Evolutionary conservation across 2,888 invertebrate genomes (phyloP), one percentile per base, ranked within the genome.

Genomic region (Lysandra coridon): DNA sequence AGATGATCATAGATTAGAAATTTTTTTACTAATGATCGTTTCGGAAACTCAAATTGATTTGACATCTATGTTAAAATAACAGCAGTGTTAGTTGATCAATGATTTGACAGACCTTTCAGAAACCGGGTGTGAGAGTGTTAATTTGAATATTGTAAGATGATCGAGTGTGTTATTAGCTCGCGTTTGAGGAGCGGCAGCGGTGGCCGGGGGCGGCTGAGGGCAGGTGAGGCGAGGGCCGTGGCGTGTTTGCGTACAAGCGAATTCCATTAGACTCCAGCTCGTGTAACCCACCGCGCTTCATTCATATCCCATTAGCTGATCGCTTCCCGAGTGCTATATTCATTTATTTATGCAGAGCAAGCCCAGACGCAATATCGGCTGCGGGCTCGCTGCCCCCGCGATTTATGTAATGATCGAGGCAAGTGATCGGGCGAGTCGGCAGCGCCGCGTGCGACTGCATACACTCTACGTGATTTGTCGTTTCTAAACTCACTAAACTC

Each of bases 231-330:
- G 84, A 83, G 87, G 87, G 90, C 88, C 88, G 91, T 87, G 91
- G 91, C 91, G 90, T 94, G 93, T 94, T 94, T 94, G 92, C 94
- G 89, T 92, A 94, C 94, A 94, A 92, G 94, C 88, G 91, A 94
- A 94, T 93, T 93, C 94, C 94, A 94, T 94, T 94, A 94, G 93
- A 93, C 89, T 82, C 89, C 90, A 87, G 87, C 89, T 88, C 89
- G 89, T 91, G 90, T 90, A 89, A 88, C 92, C 85, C 91, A 91
- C 87, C 89, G 86, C 88, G 89, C 92, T 91, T 92, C 92, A 92
- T 93, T 93, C 92, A 91, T 92, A 93, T 93, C 91, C 93, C 92
- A 93, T 93, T 93, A 93, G 90, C 91, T 92, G 92, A 93, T 93
- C 92, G 91, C 91, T 93, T 90, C 89, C 90, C 90, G 89, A 90